Conservation (phyloP, 2,888 invertebrate species). For the Leptinotarsa rubiginosa region DNA sequence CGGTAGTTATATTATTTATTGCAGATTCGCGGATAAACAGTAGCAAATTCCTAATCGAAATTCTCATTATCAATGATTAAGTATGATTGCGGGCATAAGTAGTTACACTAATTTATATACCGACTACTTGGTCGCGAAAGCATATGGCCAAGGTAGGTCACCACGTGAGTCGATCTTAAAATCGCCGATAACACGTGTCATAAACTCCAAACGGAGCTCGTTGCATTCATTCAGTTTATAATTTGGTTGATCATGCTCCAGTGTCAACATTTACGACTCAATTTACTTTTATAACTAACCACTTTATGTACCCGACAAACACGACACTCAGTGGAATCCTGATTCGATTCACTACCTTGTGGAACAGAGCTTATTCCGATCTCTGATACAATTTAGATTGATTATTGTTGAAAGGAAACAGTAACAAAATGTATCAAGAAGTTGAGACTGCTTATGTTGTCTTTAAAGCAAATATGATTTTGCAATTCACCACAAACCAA, state of each 20-base stretch:
- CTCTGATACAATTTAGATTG: too few relatives aligned
- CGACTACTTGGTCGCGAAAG: constrained; percentile 22
- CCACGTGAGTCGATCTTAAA: constrained; percentile 30
- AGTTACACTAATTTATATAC: constrained; percentile 35
- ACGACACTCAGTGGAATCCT: constrained; percentile 17
- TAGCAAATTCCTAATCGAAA: constrained; percentile 46
- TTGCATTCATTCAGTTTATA: constrained; percentile 44
- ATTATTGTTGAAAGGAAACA: too few relatives aligned
- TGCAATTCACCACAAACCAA: too few relatives aligned
- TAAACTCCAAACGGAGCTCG: constrained; percentile 45
- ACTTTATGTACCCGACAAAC: constrained; percentile 42
- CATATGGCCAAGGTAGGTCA: constrained; percentile 28
- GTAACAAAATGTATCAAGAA: too few relatives aligned
- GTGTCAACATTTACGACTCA: constrained; percentile 50
- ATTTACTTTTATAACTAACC: constrained; percentile 49
- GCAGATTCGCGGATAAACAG: constrained; percentile 46
- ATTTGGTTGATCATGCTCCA: constrained; percentile 50
- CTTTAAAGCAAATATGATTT: too few relatives aligned
- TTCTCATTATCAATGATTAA: constrained; percentile 48
- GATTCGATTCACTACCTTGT: constrained; percentile 12
- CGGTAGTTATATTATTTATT: constrained; percentile 40
- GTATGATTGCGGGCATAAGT: constrained; percentile 46
- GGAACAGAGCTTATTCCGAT: background rate
- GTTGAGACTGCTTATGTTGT: too few relatives aligned
- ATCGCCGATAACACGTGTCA: constrained; percentile 37